Conservation (phyloP, 1,140 invertebrate genomes). For the Ctenoplectra terminalis region DNA sequence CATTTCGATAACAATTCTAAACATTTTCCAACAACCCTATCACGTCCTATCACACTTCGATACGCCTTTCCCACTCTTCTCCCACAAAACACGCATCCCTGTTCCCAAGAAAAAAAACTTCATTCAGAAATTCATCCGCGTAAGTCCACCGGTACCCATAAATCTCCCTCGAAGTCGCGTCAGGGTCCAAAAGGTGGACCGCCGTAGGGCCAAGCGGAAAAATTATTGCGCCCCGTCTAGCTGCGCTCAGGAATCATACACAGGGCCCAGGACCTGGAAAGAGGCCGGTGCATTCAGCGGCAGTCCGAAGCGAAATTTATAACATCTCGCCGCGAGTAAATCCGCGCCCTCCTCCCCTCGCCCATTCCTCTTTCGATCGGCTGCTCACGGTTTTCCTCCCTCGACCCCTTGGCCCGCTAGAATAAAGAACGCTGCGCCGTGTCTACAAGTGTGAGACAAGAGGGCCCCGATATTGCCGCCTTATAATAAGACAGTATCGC, state of each 20-base stretch:
- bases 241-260: slow-evolving; percentile 4
- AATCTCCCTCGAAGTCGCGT: not conserved
- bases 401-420: slow-evolving; percentile 58
- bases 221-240: slow-evolving; percentile 22
- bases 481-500: slow-evolving; percentile 77
- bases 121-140: not conserved
- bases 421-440: slow-evolving; percentile 56
- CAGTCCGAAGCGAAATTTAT: slow-evolving; percentile 42
- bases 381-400: slow-evolving; percentile 54
- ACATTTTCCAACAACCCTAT: no score
- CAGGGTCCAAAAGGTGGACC: not conserved
- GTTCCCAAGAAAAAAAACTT: no score
- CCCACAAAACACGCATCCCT: no score
- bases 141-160: not conserved
- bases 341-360: not conserved
- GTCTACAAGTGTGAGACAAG: slow-evolving; percentile 72
- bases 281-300: slow-evolving; percentile 15
- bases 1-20: no score
- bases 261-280: not conserved
- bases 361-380: slow-evolving; percentile 49
- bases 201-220: not conserved
- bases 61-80: no score
- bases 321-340: slow-evolving; percentile 45
- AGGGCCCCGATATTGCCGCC: slow-evolving; percentile 64
- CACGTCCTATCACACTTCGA: no score